A percentile compares a stretch with the other conserved stretches of the same genome.
Evolutionary conservation across 1,140 invertebrate genomes (phyloP).

Genomic region (Pseudobourletiella spinata): DNA sequence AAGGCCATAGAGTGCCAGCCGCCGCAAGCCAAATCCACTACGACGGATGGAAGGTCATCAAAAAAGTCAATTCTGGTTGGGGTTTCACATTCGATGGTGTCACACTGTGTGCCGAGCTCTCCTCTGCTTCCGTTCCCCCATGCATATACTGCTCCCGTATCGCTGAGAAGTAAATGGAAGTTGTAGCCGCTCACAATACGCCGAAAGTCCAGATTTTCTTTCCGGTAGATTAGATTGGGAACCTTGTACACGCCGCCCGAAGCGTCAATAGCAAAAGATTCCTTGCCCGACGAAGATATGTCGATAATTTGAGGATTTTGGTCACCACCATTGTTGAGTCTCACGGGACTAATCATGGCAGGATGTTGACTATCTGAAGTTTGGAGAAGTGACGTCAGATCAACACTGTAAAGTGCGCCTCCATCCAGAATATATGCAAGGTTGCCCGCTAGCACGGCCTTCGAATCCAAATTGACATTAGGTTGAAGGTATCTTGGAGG

Average conservation of each 20-base stretch:
- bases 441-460: too few species aligned
- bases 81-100: conserved; percentile 2
- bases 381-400: too few species aligned
- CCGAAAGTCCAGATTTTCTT: conserved; percentile 43
- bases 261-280: conserved; percentile 17
- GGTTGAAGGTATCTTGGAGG: too few species aligned
- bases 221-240: conserved; percentile 3
- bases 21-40: conserved; percentile 52
- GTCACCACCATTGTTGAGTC: neutral
- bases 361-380: too few species aligned
- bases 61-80: conserved; percentile 31
- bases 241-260: conserved; percentile 16
- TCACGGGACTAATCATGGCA: too few species aligned
- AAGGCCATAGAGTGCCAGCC: conserved; percentile 46
- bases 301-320: conserved; percentile 4
- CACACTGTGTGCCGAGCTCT: conserved; percentile 63
- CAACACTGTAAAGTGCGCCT: too few species aligned
- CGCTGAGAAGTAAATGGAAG: conserved; percentile 62
- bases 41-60: conserved; percentile 41
- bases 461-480: too few species aligned
- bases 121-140: conserved; percentile 70
- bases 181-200: conserved; percentile 67
- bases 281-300: conserved; percentile 10
- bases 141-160: conserved; percentile 61
- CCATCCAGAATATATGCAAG: too few species aligned